Percentiles rank a stretch among this genome's conserved stretches.
These are phyloP conservation scores for Columba livia DNA, from an alignment of 2,113 vertebrate genomes.

Conservation along the genomic window DNA sequence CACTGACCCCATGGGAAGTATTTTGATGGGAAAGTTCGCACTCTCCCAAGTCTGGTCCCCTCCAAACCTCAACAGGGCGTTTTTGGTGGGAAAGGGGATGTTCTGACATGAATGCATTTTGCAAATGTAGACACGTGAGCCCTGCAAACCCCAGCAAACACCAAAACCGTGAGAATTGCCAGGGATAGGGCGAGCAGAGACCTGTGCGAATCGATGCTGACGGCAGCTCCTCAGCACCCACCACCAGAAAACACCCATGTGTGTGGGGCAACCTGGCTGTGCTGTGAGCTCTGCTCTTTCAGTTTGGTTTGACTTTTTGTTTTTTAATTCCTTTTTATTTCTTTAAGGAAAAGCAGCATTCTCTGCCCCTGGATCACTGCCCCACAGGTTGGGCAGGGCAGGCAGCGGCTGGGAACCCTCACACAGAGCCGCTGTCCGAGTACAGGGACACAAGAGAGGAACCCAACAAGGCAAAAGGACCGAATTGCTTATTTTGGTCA, in stretches of 20 bases:
- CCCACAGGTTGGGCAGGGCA: not conserved
- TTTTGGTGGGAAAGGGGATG: not conserved
- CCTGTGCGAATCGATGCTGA: rapidly evolving
- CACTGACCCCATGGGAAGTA: not conserved
- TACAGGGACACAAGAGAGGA: not conserved
- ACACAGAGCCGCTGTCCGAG: rapidly evolving
- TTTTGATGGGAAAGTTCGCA: not conserved
- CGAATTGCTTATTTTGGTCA: not conserved
- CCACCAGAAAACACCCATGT: not conserved
- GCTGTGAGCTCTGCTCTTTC: not conserved
- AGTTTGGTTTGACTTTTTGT: rapidly evolving
- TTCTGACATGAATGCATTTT: rapidly evolving
- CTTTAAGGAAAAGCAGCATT: rapidly evolving
- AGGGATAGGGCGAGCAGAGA: not conserved
- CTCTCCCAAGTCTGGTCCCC: not conserved
- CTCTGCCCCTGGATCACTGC: not conserved
- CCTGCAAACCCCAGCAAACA: not conserved
- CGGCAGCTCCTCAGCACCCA: not conserved
- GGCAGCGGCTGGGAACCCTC: not conserved
- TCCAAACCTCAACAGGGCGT: not conserved
- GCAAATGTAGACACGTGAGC: rapidly evolving
- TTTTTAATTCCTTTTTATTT: not conserved
- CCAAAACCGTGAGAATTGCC: not conserved
- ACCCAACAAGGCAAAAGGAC: not conserved
- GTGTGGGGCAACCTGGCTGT: rapidly evolving